These are phyloP conservation scores for Nephrotoma guestfalica DNA, from an alignment of 2,888 invertebrate genomes.

Conservation along the genomic window DNA sequence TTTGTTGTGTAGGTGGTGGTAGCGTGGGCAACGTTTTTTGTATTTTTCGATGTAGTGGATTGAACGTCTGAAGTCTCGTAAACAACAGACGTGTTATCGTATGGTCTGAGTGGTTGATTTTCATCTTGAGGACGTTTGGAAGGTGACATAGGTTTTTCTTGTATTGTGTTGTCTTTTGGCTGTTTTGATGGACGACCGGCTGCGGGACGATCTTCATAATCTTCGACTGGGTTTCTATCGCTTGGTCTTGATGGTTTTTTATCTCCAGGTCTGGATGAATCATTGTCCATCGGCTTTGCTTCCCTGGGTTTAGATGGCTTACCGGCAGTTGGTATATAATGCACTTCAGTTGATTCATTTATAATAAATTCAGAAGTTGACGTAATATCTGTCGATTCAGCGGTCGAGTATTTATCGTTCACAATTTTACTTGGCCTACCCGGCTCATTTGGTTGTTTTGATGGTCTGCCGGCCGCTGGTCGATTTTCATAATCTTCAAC, in stretches of 20 bases:
- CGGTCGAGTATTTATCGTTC: background rate
- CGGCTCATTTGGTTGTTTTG: background rate
- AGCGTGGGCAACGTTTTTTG: constrained; percentile 11
- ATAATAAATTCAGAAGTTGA: background rate
- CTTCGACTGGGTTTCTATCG: background rate
- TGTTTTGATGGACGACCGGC: background rate
- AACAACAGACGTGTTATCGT: background rate
- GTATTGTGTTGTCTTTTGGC: background rate
- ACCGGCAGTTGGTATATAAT: background rate
- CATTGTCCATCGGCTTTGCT: background rate
- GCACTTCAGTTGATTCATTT: background rate
- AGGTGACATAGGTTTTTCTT: background rate
- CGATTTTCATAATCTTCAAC: background rate
- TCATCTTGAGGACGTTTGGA: background rate
- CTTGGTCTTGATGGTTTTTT: background rate
- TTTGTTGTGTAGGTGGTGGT: constrained; percentile 16
- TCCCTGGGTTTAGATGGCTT: background rate
- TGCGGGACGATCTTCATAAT: background rate
- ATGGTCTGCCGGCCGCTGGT: background rate
- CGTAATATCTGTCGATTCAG: background rate
- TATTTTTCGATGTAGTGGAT: constrained; percentile 4
- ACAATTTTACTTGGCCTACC: background rate
- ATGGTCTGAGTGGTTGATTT: background rate
- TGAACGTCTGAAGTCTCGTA: background rate
- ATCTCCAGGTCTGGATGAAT: background rate